Base-by-base conservation (phyloP, 2,797 vertebrate species). In the Fratercula arctica region DNA sequence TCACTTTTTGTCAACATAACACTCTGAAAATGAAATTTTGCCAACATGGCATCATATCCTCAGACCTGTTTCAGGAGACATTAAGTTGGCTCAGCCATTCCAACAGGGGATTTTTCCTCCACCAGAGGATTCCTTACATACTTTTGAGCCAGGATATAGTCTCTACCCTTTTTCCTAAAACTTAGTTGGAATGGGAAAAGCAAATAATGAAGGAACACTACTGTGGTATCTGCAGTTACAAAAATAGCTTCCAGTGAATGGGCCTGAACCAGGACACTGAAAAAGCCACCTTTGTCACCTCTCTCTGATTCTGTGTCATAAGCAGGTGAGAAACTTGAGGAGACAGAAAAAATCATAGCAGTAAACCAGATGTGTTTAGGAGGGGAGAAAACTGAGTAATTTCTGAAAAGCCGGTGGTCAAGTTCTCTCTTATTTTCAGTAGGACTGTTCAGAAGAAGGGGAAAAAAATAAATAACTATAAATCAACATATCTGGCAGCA, bases 301-400 rank as follows among this genome's bases (percentile, higher is more conserved):
- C n/a, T 68, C 39, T 96, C 84, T 54, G 13, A 61, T 90, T 88
- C 53, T 87, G 72, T 92, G 57, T 85, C 86, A 96, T 15, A 54
- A 82, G 46, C 35, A 91, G 57, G 72, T 91, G 61, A 94, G 78
- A 92, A 80, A 91, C 45, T n/a, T 74, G 60, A 90, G 54, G 26
- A 76, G 56, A 77, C 20, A 83, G 35, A 53, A 82, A 90, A 87
- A 69, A 48, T 68, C 57, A 77, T 50, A 90, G 41, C 60, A 83
- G 43, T 72, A 92, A 87, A 94, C 18, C 69, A 64, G 91, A 77
- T 74, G 24, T 76, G 48, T 91, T 90, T 51, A 88, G 37, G 50
- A 92, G 19, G 56, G n/a, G 19, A 95, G 60, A 89, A 90, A 93
- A 59, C 8, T 29, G 68, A 96, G 75, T 91, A 19, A 93, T 92